Conservation (phyloP, 2,888 invertebrate species). For the Tiliacea citrago region DNA sequence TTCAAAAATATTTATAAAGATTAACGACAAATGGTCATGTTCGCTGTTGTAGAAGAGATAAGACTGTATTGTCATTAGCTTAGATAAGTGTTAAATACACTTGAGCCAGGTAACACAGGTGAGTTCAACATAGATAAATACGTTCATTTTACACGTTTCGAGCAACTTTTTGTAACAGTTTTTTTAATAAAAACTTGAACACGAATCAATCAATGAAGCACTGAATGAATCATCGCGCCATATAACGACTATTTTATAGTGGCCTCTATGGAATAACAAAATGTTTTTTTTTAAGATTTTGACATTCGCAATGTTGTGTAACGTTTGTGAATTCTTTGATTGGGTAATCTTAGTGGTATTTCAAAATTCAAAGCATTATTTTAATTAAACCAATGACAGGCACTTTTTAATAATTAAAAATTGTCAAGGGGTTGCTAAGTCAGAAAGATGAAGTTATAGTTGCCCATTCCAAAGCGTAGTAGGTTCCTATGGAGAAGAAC, state of each 20-base stretch:
- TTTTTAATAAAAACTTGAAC: conserved; percentile 19
- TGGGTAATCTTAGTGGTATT: background rate
- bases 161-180: conserved; percentile 13
- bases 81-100: conserved; percentile 42
- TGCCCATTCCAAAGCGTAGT: background rate
- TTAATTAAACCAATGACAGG: background rate
- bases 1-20: conserved; percentile 21
- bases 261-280: conserved; percentile 38
- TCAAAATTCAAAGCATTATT: background rate
- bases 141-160: background rate
- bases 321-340: conserved; percentile 6
- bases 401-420: background rate
- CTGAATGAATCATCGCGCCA: conserved; percentile 40
- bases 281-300: conserved; percentile 13
- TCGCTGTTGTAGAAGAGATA: conserved; percentile 36
- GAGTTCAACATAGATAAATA: conserved; percentile 23
- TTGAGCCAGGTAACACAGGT: conserved; percentile 19
- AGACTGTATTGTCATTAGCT: conserved; percentile 43
- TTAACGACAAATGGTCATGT: background rate
- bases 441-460: background rate
- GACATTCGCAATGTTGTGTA: conserved; percentile 9
- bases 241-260: conserved; percentile 22
- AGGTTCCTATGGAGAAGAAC: background rate
- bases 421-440: too few relatives aligned
- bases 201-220: conserved; percentile 41